These are phyloP conservation scores for Tragelaphus strepsiceros DNA, from an alignment of 2,113 vertebrate genomes.

Conservation along the genomic window DNA sequence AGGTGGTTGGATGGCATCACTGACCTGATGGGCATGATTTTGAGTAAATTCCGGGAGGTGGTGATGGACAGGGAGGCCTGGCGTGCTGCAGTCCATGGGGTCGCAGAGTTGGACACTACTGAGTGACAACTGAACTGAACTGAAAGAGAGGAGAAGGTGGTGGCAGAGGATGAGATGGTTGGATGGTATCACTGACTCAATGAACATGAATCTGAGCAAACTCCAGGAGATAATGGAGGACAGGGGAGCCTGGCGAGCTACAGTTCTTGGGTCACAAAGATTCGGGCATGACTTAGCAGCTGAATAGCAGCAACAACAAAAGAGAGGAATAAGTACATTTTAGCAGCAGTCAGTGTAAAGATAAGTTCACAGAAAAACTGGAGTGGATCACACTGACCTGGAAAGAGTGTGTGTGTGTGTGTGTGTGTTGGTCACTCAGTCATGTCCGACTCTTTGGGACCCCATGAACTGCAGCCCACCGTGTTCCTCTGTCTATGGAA, in stretches of 20 bases:
- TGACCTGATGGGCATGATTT: no score
- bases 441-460: background rate
- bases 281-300: background rate
- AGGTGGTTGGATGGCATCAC: no score
- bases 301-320: background rate
- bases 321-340: background rate
- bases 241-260: background rate
- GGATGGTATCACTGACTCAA: background rate
- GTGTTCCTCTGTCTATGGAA: background rate
- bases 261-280: background rate
- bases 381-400: background rate
- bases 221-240: background rate
- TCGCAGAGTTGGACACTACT: no score
- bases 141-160: background rate
- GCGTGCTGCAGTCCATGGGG: no score
- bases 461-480: background rate
- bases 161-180: background rate
- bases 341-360: background rate
- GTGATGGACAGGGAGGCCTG: no score
- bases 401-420: background rate
- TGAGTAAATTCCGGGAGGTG: no score
- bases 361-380: background rate
- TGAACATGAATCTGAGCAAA: background rate
- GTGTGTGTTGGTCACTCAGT: background rate
- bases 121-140: no score